Evolutionary conservation across 2,797 vertebrate species (phyloP).

Genomic region (Tympanoctomys barrerae): DNA sequence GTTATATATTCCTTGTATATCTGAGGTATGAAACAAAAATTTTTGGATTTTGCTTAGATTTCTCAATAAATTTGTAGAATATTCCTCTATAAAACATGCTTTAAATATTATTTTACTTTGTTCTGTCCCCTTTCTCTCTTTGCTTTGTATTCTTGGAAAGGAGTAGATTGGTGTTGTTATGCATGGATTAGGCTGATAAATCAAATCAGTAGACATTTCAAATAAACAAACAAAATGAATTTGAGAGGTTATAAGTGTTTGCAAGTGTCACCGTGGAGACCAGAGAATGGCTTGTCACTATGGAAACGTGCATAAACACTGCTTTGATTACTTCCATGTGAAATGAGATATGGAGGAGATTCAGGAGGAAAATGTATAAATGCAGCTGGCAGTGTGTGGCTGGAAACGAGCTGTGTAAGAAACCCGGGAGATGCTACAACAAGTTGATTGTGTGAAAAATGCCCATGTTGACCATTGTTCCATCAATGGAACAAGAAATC

Average conservation of each 20-base stretch:
- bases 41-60: conserved; percentile 52
- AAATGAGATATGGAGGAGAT: conserved; percentile 68
- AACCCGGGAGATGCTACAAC: neutral
- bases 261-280: conserved; percentile 79
- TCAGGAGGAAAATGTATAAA: conserved; percentile 53
- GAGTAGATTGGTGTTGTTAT: conserved; percentile 60
- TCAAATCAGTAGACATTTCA: conserved; percentile 79
- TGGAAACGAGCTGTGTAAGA: neutral
- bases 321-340: conserved; percentile 67
- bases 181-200: conserved; percentile 70
- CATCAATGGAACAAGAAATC: neutral
- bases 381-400: neutral
- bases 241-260: conserved; percentile 81
- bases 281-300: conserved; percentile 76
- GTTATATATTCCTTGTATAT: neutral
- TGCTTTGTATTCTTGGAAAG: conserved; percentile 74
- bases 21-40: conserved; percentile 31
- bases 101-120: conserved; percentile 61
- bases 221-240: conserved; percentile 82
- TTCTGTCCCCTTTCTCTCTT: conserved; percentile 24
- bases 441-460: neutral
- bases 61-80: neutral
- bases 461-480: neutral
- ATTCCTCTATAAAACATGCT: conserved; percentile 5
- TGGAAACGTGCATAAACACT: conserved; percentile 79